Evolutionary conservation across 1,140 invertebrate species (phyloP).

Genomic region (Drepana arcuata): DNA sequence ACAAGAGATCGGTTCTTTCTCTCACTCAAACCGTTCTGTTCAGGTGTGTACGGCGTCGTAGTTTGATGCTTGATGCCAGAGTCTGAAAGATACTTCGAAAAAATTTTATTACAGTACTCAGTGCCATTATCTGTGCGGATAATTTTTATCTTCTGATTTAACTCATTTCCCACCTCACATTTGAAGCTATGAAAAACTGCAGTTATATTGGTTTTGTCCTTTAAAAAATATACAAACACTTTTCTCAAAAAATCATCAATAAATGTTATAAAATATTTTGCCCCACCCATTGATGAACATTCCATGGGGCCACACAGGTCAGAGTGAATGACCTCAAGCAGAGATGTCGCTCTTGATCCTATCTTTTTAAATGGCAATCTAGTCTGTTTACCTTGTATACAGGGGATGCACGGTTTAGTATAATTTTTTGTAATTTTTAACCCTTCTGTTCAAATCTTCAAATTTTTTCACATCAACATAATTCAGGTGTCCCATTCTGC

Average conservation of each 20-base stretch:
- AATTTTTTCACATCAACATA: constrained; percentile 17
- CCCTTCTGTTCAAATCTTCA: constrained; percentile 14
- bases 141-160: not conserved
- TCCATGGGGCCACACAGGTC: constrained; percentile 1
- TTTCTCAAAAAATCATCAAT: not conserved
- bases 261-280: constrained; percentile 1
- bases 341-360: constrained; percentile 9
- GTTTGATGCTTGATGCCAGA: not conserved
- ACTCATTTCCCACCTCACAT: not conserved
- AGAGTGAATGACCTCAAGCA: constrained; percentile 3
- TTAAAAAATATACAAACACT: not conserved
- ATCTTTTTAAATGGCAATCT: constrained; percentile 7
- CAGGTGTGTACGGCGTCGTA: not conserved
- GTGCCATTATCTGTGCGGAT: not conserved
- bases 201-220: not conserved
- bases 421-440: constrained; percentile 11
- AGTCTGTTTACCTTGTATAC: constrained; percentile 6
- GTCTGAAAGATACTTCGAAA: not conserved
- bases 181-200: not conserved
- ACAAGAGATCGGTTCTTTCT: not conserved
- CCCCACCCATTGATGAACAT: not conserved
- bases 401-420: constrained; percentile 3
- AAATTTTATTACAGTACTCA: not conserved
- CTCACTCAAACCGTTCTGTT: not conserved
- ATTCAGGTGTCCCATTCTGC: constrained; percentile 22